Base-by-base conservation (phyloP, 2,797 vertebrate species). In the Sebastes variabilis region DNA sequence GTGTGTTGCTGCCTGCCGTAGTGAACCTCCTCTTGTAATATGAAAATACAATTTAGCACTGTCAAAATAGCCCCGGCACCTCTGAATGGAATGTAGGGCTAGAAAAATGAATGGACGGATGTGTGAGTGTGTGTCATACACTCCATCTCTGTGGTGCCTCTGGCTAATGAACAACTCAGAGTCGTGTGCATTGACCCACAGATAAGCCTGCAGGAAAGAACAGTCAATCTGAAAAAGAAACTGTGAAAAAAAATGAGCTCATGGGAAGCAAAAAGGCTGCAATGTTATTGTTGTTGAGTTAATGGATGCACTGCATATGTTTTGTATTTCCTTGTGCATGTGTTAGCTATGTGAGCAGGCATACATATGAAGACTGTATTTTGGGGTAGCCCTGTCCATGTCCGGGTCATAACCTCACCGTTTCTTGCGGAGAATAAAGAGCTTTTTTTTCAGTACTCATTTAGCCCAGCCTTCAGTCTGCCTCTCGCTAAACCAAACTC, bases 81-180 rank as follows among this genome's bases (percentile, higher is more conserved):
- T 68, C 66, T 87, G 66, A 89, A 80, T 80, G 82, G 46, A 83
- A 72, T 55, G 46, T 32, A 81, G 49, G 27, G 73, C 52, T 59
- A 73, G 65, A 74, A 58, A 49, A 79, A 76, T 75, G 62, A 87
- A 90, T 84, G 83, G 75, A 89, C 73, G 80, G 32, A 81, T 27
- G 66, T 79, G 46, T 78, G 68, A 80, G 68, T 80, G 68, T 85
- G 66, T 91, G 81, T 82, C 77, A 84, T 78, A 81, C 79, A 76
- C 77, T 85, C 38, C 46, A 81, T 91, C 68, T 85, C 74, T 66
- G 70, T 76, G 42, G 65, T 80, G 75, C 84, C 80, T 88, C 87
- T 90, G 85, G 90, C 88, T 92, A 88, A 91, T 90, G 86, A 91
- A 87, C 87, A 91, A 89, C 89, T 83, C 42, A 5, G 74, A 87